Base-by-base conservation (phyloP, 2,888 invertebrate species). In the Enchytraeus crypticus region DNA sequence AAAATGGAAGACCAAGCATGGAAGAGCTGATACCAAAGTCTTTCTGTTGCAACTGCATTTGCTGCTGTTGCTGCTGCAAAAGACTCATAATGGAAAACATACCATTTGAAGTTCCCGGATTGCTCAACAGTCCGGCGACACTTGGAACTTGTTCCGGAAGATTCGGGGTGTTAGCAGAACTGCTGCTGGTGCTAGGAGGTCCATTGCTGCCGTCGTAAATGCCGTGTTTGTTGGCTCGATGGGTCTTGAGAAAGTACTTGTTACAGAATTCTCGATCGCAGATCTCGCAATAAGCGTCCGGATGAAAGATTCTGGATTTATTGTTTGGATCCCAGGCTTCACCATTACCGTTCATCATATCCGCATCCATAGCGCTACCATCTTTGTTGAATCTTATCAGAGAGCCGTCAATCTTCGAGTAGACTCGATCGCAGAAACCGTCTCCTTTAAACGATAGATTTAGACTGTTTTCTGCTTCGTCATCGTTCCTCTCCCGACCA, bases 191-290 rank as follows among this genome's bases (percentile, higher is more conserved):
- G 38, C 51, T 26, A 4, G 55, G 34, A 29, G 32, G 29, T 18
- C 34, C 62, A 14, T 30, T 27, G n/a, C 30, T 46, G 18, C 53
- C 38, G 59, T 78, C 77, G 68, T 72, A 77, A 56, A 96, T 92
- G 32, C 93, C 93, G 79, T 97, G 96, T 76, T 93, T 95, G 80
- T 95, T 95, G 34, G 95, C 92, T 79, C 92, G 92, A 82, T 97
- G 96, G 62, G 96, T 96, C 81, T 96, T 95, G 30, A 97, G 83
- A 80, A 95, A 96, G 81, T 96, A 95, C 78, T 95, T 95, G 83
- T 96, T 95, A 82, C 96, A 96, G 81, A 97, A 97, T 81, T 96
- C 96, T 78, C 95, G 92, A 82, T 95, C 92, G 84, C 97, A 97
- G 63, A 95, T 84, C 77, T 93, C 92, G 80, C 97, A 97, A 80